These are phyloP conservation scores for Zele albiditarsus DNA, from an alignment of 2,888 invertebrate genomes.

Conservation along the genomic window DNA sequence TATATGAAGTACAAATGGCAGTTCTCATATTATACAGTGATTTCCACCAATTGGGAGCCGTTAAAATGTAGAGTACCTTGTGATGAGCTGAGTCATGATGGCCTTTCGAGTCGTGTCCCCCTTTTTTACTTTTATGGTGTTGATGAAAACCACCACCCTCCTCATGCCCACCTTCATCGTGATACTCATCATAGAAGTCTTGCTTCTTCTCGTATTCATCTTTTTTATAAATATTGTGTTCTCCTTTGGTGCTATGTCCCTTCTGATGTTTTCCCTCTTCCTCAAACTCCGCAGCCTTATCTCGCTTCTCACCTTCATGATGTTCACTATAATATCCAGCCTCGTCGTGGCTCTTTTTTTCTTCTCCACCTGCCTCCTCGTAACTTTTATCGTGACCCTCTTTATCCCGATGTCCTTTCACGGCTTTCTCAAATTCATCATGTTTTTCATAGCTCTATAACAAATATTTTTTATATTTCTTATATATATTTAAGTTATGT, in stretches of 20 bases:
- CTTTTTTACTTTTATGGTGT: slow-evolving; percentile 75
- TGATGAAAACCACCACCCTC: slow-evolving; percentile 79
- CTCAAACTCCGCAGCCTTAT: slow-evolving; percentile 78
- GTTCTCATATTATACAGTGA: too few species aligned
- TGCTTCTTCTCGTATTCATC: slow-evolving; percentile 85
- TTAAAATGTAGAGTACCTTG: slow-evolving; percentile 51
- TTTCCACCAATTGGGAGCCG: not conserved
- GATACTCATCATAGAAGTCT: slow-evolving; percentile 84
- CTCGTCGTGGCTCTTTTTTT: slow-evolving; percentile 78
- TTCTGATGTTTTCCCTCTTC: slow-evolving; percentile 82
- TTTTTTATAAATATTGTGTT: slow-evolving; percentile 83
- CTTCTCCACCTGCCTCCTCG: slow-evolving; percentile 78
- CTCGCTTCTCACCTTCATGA: slow-evolving; percentile 80
- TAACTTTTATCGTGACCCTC: slow-evolving; percentile 79
- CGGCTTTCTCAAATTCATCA: slow-evolving; percentile 78
- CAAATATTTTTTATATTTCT: slow-evolving; percentile 20
- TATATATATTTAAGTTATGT: not conserved
- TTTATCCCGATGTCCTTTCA: slow-evolving; percentile 81
- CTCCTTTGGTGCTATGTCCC: slow-evolving; percentile 84
- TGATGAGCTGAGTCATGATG: slow-evolving; percentile 70
- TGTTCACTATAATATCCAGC: slow-evolving; percentile 80
- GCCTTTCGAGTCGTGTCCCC: slow-evolving; percentile 74
- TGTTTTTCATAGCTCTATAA: slow-evolving; percentile 71
- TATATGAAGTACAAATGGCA: not conserved
- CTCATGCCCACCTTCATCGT: slow-evolving; percentile 80